phyloP scores from a whole-genome alignment of 2,888 invertebrate genomes.

The Lydus trimaculatus region DNA sequence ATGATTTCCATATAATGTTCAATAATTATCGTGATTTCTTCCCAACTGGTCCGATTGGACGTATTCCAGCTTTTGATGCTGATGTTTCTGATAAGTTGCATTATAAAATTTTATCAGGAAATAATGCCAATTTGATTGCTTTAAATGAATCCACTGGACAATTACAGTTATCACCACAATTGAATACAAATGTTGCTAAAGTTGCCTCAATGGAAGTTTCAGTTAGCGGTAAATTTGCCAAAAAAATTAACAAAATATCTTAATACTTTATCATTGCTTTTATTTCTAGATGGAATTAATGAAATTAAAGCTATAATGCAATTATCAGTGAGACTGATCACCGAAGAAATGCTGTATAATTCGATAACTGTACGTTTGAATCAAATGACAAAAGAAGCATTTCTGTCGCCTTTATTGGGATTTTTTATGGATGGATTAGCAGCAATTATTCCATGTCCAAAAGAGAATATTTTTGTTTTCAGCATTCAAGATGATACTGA shows the following conservation, averaged over 20 bases:
- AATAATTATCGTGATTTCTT: conserved; percentile 96
- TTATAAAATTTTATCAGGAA: conserved; percentile 88
- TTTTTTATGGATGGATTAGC: conserved; percentile 92
- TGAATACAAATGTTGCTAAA: conserved; percentile 95
- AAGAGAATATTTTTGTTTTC: conserved; percentile 91
- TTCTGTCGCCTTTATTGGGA: conserved; percentile 85
- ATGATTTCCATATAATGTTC: conserved; percentile 91
- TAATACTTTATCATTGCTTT: conserved; percentile 4
- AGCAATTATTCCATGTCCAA: conserved; percentile 90
- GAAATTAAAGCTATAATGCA: conserved; percentile 94
- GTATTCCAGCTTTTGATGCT: conserved; percentile 92
- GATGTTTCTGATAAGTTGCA: conserved; percentile 88
- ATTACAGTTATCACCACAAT: conserved; percentile 86
- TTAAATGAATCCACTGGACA: conserved; percentile 85
- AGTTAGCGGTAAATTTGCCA: conserved; percentile 70
- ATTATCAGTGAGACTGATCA: conserved; percentile 87
- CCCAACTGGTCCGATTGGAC: conserved; percentile 89
- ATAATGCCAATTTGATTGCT: conserved; percentile 88
- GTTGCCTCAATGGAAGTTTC: conserved; percentile 93
- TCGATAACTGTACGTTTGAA: conserved; percentile 92
- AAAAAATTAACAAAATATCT: not conserved
- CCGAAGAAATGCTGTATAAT: conserved; percentile 92
- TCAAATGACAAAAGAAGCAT: conserved; percentile 92
- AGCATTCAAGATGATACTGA: conserved; percentile 94
- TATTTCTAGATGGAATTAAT: conserved; percentile 83